Conservation (phyloP, 2,888 invertebrate species). For the Pocota personata region DNA sequence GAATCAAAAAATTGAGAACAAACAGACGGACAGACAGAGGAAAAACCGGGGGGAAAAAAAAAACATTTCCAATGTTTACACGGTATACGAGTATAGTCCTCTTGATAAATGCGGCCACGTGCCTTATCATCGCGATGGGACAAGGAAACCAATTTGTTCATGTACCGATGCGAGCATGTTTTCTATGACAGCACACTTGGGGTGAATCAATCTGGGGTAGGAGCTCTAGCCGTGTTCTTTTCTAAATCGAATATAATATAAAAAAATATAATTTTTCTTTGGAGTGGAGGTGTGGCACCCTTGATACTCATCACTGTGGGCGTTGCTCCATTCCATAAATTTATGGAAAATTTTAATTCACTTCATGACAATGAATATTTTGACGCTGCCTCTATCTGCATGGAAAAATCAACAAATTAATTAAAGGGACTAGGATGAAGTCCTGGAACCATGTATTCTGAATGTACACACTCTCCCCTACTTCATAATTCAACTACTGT, state of each 20-base stretch:
- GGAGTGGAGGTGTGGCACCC: constrained; percentile 39
- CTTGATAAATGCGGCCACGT: constrained; percentile 81
- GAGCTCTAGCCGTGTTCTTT: constrained; percentile 11
- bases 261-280: neutral
- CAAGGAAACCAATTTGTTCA: constrained; percentile 71
- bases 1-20: constrained; percentile 41
- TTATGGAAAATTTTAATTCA: constrained; percentile 69
- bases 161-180: constrained; percentile 53
- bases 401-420: constrained; percentile 69
- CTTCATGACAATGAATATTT: constrained; percentile 73
- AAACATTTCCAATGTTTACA: constrained; percentile 25
- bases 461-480: constrained; percentile 10
- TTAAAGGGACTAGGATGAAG: constrained; percentile 35
- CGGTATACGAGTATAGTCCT: constrained; percentile 33
- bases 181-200: constrained; percentile 53
- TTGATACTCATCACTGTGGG: constrained; percentile 36
- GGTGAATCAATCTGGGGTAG: constrained; percentile 48
- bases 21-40: constrained; percentile 32
- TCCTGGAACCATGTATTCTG: constrained; percentile 14
- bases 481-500: constrained; percentile 13
- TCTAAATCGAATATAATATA: constrained; percentile 25
- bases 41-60: neutral
- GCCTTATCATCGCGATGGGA: constrained; percentile 78
- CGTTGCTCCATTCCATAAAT: constrained; percentile 50
- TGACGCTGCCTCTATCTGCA: constrained; percentile 54